Percentiles rank a stretch among this genome's conserved stretches.
phyloP scores from a whole-genome alignment of 1,140 invertebrate genomes.

The Mizuhopecten yessoensis region DNA sequence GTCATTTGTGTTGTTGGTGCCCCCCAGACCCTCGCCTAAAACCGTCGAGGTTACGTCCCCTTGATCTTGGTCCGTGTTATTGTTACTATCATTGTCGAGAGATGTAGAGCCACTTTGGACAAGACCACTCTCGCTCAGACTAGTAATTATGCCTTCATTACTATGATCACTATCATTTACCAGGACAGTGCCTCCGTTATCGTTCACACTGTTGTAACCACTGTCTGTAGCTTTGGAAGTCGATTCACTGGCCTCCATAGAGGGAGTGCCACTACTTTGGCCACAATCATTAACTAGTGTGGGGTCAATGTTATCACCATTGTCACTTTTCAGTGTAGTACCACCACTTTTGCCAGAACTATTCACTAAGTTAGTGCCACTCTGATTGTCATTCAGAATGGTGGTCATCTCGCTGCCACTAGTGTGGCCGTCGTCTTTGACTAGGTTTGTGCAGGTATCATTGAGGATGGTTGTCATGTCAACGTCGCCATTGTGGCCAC shows the following conservation, averaged over 20 bases:
- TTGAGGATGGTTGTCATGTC: slow-evolving; percentile 42
- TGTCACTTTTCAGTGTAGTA: neutral
- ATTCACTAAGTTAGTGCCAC: neutral
- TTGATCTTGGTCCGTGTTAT: neutral
- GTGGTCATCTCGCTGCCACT: neutral
- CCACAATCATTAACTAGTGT: neutral
- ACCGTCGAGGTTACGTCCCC: neutral
- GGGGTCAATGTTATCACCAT: neutral
- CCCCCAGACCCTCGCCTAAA: neutral
- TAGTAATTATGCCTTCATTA: neutral
- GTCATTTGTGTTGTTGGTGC: neutral
- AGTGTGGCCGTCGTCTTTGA: neutral
- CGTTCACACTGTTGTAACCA: neutral
- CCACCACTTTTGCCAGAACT: neutral
- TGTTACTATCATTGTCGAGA: neutral
- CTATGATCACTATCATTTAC: neutral
- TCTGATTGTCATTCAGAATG: neutral
- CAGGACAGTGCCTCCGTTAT: neutral
- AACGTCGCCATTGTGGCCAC: slow-evolving; percentile 50
- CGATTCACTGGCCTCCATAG: neutral
- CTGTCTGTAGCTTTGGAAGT: slow-evolving; percentile 2
- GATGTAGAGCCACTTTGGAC: neutral
- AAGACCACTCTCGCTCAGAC: neutral
- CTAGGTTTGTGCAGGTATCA: neutral
- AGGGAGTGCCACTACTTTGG: neutral